Evolutionary conservation across 2,113 vertebrate species (phyloP).

Genomic region (Myotis davidii): DNA sequence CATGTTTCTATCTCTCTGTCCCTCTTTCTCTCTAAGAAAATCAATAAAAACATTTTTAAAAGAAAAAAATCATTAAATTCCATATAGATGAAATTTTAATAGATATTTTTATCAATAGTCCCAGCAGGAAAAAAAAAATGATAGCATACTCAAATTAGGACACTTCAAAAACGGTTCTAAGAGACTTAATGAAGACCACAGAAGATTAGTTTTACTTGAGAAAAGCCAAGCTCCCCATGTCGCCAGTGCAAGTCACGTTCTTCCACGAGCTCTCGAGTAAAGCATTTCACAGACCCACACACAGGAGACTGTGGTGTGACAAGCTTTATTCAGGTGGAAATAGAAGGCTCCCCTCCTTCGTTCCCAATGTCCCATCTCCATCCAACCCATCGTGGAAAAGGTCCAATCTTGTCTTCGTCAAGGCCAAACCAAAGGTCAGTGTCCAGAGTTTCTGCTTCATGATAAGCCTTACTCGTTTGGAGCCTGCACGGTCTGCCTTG

Average conservation of each 20-base stretch:
- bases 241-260: not conserved
- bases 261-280: not conserved
- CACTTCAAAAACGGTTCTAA: not conserved
- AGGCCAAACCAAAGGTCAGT: not conserved
- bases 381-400: not conserved
- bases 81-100: not conserved
- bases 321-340: not conserved
- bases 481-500: not conserved
- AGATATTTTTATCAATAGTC: slow-evolving; percentile 13
- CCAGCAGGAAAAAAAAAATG: not conserved
- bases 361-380: not conserved
- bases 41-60: no score
- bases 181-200: not conserved
- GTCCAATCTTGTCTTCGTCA: not conserved
- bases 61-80: not conserved
- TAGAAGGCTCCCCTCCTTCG: not conserved
- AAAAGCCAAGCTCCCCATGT: not conserved
- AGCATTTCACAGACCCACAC: not conserved
- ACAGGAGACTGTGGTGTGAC: not conserved
- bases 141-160: not conserved
- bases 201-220: not conserved
- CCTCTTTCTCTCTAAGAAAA: no score
- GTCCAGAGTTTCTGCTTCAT: not conserved
- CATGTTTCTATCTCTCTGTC: no score
- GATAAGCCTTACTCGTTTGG: not conserved